phyloP scores from a whole-genome alignment of 2,888 invertebrate genomes.

The Crocallis elinguaria region DNA sequence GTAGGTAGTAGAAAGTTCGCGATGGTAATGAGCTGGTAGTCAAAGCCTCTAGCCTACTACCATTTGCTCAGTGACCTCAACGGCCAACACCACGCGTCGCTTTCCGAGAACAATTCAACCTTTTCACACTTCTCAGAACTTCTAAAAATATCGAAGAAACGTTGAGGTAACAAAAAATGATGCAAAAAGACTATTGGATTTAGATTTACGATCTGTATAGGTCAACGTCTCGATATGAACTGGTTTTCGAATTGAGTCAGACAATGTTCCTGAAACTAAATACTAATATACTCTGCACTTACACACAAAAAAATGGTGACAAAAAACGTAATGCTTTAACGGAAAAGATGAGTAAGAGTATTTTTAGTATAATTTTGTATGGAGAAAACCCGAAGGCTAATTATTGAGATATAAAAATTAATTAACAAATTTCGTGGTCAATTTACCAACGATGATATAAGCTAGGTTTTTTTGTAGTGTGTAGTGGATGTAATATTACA shows the following conservation, averaged over 20 bases:
- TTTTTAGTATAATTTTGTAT: not conserved
- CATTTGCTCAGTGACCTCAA: slow-evolving; percentile 5
- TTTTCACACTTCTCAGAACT: slow-evolving; percentile 19
- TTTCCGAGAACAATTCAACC: slow-evolving; percentile 17
- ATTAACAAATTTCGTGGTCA: not conserved
- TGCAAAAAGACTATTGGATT: slow-evolving; percentile 37
- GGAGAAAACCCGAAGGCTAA: slow-evolving; percentile 1
- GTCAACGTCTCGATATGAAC: slow-evolving; percentile 58
- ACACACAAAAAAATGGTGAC: slow-evolving; percentile 15
- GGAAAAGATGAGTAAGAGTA: slow-evolving; percentile 15
- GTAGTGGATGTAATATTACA: too few relatives aligned
- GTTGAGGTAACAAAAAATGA: slow-evolving; percentile 22
- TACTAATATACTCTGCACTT: slow-evolving; percentile 14
- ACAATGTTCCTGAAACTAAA: slow-evolving; percentile 38
- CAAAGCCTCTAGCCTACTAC: not conserved
- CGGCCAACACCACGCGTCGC: not conserved
- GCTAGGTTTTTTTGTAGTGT: not conserved
- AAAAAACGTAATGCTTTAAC: slow-evolving; percentile 19
- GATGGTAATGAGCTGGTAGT: not conserved
- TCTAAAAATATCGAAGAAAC: slow-evolving; percentile 26
- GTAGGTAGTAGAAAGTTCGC: too few relatives aligned
- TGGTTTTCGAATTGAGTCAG: slow-evolving; percentile 51
- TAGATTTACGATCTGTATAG: slow-evolving; percentile 39
- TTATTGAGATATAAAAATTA: not conserved
- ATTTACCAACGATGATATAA: not conserved